Evolutionary conservation across 2,888 invertebrate species (phyloP).

Genomic region (Xiphydria camelus): DNA sequence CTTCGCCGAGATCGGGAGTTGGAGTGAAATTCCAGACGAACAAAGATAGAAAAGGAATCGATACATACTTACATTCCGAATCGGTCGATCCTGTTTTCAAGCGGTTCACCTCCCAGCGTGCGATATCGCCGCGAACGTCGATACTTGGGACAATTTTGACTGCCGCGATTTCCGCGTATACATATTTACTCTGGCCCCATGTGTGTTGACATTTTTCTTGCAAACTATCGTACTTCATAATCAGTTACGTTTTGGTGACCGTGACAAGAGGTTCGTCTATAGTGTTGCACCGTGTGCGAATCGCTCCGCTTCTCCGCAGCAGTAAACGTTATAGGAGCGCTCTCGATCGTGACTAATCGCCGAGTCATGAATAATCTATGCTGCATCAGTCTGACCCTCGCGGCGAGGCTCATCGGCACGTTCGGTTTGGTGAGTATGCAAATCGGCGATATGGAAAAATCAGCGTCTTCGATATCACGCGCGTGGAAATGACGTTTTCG

Average conservation of each 20-base stretch:
- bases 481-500: no score
- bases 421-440: slow-evolving; percentile 40
- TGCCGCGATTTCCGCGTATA: background rate
- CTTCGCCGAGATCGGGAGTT: no score
- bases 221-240: slow-evolving; percentile 26
- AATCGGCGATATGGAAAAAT: background rate
- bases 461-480: no score
- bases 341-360: slow-evolving; percentile 5
- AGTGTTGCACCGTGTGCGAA: no score
- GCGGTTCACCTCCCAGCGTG: no score
- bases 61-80: no score
- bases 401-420: slow-evolving; percentile 47
- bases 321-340: slow-evolving; percentile 3
- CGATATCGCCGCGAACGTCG: no score
- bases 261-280: background rate
- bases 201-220: slow-evolving; percentile 45
- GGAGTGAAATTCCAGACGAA: no score
- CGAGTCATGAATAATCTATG: slow-evolving; percentile 37
- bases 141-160: background rate
- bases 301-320: no score
- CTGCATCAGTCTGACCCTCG: slow-evolving; percentile 44
- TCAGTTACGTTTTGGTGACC: slow-evolving; percentile 23
- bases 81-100: no score
- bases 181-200: slow-evolving; percentile 15
- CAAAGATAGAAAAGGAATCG: no score